phyloP scores from a whole-genome alignment of 2,113 vertebrate genomes.

The Elanus axillaris region DNA sequence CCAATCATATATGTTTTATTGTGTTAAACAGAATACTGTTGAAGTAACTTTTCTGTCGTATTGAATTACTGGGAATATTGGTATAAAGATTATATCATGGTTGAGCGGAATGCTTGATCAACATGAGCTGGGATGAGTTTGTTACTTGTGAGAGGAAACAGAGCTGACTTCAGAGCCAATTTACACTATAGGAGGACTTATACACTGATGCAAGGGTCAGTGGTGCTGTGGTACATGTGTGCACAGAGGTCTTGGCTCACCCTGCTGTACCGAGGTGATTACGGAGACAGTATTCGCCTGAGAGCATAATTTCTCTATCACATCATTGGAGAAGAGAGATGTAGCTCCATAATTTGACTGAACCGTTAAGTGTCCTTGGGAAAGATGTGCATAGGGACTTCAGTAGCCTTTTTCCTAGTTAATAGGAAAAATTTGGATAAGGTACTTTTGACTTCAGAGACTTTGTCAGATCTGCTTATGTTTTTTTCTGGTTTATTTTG shows the following conservation, averaged over 20 bases:
- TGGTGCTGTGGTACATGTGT: neutral
- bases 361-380: neutral
- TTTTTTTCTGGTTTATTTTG: neutral
- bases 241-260: neutral
- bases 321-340: neutral
- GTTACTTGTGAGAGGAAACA: neutral
- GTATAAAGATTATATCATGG: neutral
- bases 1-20: neutral
- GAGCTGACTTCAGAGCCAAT: neutral
- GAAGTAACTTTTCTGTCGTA: neutral
- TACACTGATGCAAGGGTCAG: accelerated
- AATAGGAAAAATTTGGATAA: neutral
- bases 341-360: neutral
- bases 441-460: neutral
- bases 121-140: neutral
- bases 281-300: neutral
- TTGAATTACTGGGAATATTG: neutral
- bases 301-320: neutral
- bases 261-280: no score
- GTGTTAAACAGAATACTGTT: neutral
- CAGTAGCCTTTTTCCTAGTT: neutral
- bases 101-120: neutral
- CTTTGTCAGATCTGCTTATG: neutral
- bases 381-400: neutral
- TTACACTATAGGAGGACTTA: neutral